phyloP scores from a whole-genome alignment of 2,797 vertebrate species.

The Pseudocheirus occidentalis region DNA sequence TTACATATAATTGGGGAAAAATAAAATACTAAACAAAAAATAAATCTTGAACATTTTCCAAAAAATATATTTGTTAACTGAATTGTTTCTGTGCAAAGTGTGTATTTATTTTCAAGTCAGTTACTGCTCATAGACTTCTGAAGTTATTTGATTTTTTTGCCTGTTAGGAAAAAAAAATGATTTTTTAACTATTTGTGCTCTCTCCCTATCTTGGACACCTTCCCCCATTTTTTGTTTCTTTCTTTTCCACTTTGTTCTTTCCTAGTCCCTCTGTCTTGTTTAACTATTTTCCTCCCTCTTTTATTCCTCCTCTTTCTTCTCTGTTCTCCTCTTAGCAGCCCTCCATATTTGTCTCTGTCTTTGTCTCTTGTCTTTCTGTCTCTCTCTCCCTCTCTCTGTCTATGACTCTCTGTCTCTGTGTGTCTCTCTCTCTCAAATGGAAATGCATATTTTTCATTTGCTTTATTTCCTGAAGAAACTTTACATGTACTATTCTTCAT shows the following conservation, averaged over 20 bases:
- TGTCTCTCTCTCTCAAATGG: not conserved
- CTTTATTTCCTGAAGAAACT: conserved; percentile 32
- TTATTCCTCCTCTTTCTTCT: not conserved
- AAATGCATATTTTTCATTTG: not conserved
- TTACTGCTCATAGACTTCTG: not conserved
- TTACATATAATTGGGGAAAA: too few species aligned
- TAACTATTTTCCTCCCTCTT: not conserved
- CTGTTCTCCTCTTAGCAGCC: not conserved
- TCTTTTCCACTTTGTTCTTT: not conserved
- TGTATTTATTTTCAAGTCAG: not conserved
- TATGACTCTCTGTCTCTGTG: not conserved
- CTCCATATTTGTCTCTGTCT: not conserved
- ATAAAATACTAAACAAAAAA: too few species aligned
- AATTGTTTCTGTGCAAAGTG: not conserved
- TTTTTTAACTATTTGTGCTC: not conserved
- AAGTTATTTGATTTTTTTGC: not conserved
- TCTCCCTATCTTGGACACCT: not conserved
- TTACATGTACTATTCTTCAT: not conserved
- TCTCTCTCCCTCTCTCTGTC: not conserved
- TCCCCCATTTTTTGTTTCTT: not conserved
- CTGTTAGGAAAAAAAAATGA: not conserved
- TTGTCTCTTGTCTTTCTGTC: not conserved
- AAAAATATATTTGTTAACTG: not conserved
- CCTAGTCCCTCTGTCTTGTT: accelerated
- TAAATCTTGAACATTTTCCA: too few species aligned